A percentile compares a stretch with the other conserved stretches of the same genome.
phyloP scores from a whole-genome alignment of 1,140 invertebrate genomes.

The Eciton burchellii region DNA sequence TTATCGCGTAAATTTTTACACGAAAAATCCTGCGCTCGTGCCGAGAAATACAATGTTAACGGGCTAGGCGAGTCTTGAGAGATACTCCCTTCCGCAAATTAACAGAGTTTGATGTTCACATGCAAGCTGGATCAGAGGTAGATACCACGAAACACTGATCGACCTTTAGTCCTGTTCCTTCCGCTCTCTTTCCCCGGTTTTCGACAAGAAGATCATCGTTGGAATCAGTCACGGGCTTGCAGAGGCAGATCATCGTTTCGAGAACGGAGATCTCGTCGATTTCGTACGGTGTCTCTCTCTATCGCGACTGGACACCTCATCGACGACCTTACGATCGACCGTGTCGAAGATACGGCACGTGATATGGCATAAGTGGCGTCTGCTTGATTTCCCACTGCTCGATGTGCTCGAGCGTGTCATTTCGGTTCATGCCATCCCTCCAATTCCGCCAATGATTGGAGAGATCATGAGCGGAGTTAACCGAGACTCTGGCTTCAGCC shows the following conservation, averaged over 20 bases:
- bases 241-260: no score
- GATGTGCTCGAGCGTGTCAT: constrained; percentile 26
- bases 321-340: constrained; percentile 4
- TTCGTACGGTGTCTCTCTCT: neutral
- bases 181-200: neutral
- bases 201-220: neutral
- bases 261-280: no score
- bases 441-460: no score
- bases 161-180: no score
- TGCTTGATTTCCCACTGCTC: constrained; percentile 23
- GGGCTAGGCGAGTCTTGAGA: constrained; percentile 1
- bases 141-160: no score
- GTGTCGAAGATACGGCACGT: constrained; percentile 34
- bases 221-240: neutral
- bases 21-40: neutral
- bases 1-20: neutral
- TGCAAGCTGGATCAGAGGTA: neutral
- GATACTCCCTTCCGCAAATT: neutral
- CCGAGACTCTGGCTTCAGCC: no score
- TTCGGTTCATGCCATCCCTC: constrained; percentile 5
- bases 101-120: neutral
- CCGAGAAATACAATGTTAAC: constrained; percentile 5
- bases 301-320: neutral
- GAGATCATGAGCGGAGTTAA: no score
- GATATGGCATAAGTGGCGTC: constrained; percentile 24